Base-by-base conservation (phyloP, 2,888 invertebrate species). In the Agriopis leucophaearia region DNA sequence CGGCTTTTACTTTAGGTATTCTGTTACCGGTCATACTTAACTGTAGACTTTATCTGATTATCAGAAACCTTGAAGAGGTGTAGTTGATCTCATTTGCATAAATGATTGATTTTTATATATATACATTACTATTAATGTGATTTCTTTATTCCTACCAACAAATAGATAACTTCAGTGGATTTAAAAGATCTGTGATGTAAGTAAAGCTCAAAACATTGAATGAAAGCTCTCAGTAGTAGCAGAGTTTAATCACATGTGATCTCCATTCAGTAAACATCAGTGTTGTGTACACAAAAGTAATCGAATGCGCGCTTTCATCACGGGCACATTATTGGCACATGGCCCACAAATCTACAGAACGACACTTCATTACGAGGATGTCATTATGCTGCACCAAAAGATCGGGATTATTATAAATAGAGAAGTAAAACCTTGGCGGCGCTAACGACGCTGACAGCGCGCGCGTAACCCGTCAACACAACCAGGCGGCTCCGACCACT, bases 361-460 rank as follows among this genome's bases (percentile, higher is more conserved):
- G 86, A 84, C 87, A 92, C 90, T 92, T 89, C 92, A 91, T 90
- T 89, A 92, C 89, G 90, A 91, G 88, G 91, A 91, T 92, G 90
- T 92, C 92, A 92, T 91, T 92, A 90, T 88, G 83, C 83, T 89
- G 91, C 91, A 92, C 86, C 88, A 89, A 88, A 88, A 86, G 87
- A 91, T 92, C 88, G 85, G 85, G 83, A 89, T 90, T 93, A 92
- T 89, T 93, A 93, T 88, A 92, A 93, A 94, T 93, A 94, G 90
- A 89, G 90, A 64, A 90, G 86, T 84, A 83, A 88, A 91, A 91
- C 90, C 91, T 92, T 91, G 92, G 82, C 81, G 78, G 77, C 52
- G 51, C 77, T 82, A 75, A 73, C 82, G 85, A 88, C 88, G 87
- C 88, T 83, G 84, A 76, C 75, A 79, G 80, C 82, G 84, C 85